These are phyloP conservation scores for Cariama cristata DNA, from an alignment of 2,113 vertebrate genomes.

Conservation along the genomic window DNA sequence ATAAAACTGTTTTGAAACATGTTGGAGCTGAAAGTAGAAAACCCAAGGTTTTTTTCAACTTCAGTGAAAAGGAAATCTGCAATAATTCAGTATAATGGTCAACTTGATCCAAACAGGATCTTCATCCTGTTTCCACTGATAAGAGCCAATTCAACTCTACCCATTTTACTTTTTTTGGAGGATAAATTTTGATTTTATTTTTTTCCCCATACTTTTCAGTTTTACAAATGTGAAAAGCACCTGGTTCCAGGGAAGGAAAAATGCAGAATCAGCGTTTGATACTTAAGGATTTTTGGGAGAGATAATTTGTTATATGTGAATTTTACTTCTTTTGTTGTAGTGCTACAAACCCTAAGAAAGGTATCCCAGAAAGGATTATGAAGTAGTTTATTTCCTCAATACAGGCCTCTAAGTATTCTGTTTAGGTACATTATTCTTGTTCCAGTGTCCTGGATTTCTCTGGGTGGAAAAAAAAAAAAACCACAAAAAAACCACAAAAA, in stretches of 20 bases:
- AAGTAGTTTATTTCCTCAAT: not conserved
- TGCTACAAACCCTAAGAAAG: not conserved
- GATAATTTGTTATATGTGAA: not conserved
- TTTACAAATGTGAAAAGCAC: not conserved
- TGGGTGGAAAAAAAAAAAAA: not conserved
- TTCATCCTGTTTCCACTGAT: not conserved
- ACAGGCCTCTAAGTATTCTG: not conserved
- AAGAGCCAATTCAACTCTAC: not conserved
- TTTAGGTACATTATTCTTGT: not conserved
- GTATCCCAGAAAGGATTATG: not conserved
- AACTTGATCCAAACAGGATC: not conserved
- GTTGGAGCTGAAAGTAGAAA: not conserved
- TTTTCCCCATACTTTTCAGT: not conserved
- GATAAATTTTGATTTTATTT: not conserved
- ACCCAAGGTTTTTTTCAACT: not conserved
- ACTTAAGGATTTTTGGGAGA: not conserved
- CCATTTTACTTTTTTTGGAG: not conserved
- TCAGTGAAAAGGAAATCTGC: not conserved
- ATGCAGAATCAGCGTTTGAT: not conserved
- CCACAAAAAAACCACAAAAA: no score
- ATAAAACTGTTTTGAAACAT: not conserved
- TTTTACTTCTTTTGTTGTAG: not conserved
- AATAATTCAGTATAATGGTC: not conserved
- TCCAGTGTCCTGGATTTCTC: not conserved
- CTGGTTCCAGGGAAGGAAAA: not conserved